These are phyloP conservation scores for Grammomys dolichurus DNA, from an alignment of 2,113 vertebrate genomes.

Conservation along the genomic window DNA sequence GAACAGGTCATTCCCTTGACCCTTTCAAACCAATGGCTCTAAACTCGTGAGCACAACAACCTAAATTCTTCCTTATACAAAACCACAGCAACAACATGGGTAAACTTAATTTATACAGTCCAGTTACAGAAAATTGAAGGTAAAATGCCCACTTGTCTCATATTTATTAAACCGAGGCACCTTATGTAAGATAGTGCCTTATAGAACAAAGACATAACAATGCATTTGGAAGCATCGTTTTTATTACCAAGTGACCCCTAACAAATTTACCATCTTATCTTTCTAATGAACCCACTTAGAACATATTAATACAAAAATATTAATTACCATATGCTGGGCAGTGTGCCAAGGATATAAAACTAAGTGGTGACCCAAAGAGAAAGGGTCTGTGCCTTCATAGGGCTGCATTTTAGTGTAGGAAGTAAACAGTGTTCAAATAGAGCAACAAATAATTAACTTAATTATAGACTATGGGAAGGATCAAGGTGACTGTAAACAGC, in stretches of 20 bases:
- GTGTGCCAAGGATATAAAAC: constrained; percentile 24
- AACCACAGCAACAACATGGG: neutral
- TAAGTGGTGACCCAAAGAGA: neutral
- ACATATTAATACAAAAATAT: constrained; percentile 49
- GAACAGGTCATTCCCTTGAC: neutral
- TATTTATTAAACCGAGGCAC: neutral
- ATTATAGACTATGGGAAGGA: constrained; percentile 19
- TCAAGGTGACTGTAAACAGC: neutral
- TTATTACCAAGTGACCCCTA: neutral
- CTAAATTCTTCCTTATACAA: neutral
- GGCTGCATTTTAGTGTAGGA: neutral
- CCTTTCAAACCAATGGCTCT: neutral
- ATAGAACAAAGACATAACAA: neutral
- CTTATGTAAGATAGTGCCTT: neutral
- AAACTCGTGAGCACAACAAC: neutral
- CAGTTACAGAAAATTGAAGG: neutral
- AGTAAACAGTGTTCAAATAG: constrained; percentile 17
- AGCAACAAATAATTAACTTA: constrained; percentile 3
- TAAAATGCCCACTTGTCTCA: neutral
- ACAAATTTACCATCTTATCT: neutral
- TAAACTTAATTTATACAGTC: neutral
- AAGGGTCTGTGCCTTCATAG: neutral
- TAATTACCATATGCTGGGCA: constrained; percentile 39
- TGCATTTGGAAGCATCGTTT: neutral
- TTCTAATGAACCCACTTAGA: constrained; percentile 23